Percentiles rank a stretch among this genome's conserved stretches.
phyloP scores from a whole-genome alignment of 2,888 invertebrate genomes.

The Drosophila merina region DNA sequence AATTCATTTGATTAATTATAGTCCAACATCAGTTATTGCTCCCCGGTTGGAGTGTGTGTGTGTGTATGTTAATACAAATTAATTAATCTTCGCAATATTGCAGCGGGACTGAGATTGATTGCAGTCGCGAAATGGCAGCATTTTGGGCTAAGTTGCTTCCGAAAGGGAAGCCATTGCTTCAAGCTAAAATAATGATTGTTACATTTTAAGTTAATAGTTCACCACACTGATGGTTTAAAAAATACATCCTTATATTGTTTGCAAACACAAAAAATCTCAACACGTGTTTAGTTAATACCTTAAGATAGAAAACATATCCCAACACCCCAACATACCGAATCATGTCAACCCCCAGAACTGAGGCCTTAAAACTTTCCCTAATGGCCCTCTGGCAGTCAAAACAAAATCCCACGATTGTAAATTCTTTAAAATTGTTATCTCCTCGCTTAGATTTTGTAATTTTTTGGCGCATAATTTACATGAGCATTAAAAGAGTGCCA shows the following conservation, averaged over 20 bases:
- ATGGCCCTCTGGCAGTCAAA: constrained; percentile 35
- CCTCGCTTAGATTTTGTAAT: constrained; percentile 64
- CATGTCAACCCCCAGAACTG: constrained; percentile 6
- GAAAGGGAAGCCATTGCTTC: background rate
- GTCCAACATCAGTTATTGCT: constrained; percentile 55
- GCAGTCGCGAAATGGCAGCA: constrained; percentile 43
- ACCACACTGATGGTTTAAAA: constrained; percentile 6
- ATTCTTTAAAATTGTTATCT: constrained; percentile 73
- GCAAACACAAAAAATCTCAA: constrained; percentile 11
- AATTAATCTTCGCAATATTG: constrained; percentile 73
- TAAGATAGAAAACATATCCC: constrained; percentile 6
- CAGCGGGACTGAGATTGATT: constrained; percentile 70
- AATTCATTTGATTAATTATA: constrained; percentile 77
- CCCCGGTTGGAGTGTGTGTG: constrained; percentile 7
- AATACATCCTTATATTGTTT: background rate
- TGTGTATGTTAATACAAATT: constrained; percentile 72
- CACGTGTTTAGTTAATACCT: constrained; percentile 36
- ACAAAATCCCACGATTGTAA: constrained; percentile 74
- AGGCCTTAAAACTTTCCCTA: constrained; percentile 19
- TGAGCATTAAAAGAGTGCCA: constrained; percentile 67
- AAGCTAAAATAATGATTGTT: background rate
- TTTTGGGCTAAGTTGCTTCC: constrained; percentile 26
- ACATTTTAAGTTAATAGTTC: background rate
- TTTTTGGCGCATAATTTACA: constrained; percentile 80
- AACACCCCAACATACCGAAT: background rate